Base-by-base conservation (phyloP, 2,113 vertebrate genomes). In the Tragelaphus buxtoni region DNA sequence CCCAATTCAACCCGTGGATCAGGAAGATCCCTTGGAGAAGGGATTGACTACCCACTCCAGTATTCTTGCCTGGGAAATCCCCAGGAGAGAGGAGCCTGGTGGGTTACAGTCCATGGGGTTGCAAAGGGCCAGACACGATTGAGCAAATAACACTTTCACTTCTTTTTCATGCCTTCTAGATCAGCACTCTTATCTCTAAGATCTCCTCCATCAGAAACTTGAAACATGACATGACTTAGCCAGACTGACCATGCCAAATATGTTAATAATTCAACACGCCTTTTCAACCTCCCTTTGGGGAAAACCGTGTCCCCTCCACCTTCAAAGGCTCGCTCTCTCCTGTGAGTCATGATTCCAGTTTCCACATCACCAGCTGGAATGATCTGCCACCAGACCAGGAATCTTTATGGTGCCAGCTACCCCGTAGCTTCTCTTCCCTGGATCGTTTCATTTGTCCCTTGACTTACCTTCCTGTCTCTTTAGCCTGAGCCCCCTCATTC, bases 321-420 rank as follows among this genome's bases (percentile, higher is more conserved):
- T 76, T 49, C 2, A 7, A 30, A 42, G 4, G 30, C 58, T 49
- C 30, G 0, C 9, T 30, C 7, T 72, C n/a, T 39, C 7, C 35
- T 45, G 1, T 0, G 47, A 49, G 28, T 17, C 51, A 4, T 0
- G 0, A 22, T 58, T 55, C 60, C 9, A 9, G 16, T 1, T 1
- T 51, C 24, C 30, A 63, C 39, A 51, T 56, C 14, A 56, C 1
- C 3, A 22, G 4, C 11, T n/a, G n/a, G 16, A 8, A 18, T 7
- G 17, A 18, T 1, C 7, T 2, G 7, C 14, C 35, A 12, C 39
- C 5, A 1, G 20, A 47, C 32, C 16, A 9, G 45, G 35, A n/a
- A n/a, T 1, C 14, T 13, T 35, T 4, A 10, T 1, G 5, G 30
- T 0, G 20, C 32, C 16, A 3, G 39, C 26, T 17, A 5, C 1